phyloP scores from a whole-genome alignment of 92 coral and sea anemone genomes.

The Siderastrea radians region DNA sequence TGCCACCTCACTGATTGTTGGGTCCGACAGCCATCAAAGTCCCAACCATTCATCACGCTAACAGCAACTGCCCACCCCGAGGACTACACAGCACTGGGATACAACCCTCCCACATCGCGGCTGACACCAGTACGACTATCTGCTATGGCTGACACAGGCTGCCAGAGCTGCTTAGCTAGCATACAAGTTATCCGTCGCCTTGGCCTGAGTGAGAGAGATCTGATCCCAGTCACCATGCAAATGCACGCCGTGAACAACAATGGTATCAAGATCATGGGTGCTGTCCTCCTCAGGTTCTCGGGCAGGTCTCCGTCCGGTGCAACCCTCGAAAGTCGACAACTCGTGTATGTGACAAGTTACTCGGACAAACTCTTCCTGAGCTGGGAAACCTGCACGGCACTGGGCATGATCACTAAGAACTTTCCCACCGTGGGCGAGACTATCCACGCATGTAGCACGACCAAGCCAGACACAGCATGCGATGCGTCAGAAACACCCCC shows the following conservation, averaged over 20 bases:
- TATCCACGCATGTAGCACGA: background rate
- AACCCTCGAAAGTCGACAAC: constrained; percentile 51
- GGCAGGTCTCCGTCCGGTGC: constrained; percentile 57
- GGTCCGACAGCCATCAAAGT: constrained; percentile 58
- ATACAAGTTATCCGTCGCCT: constrained; percentile 56
- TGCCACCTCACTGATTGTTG: background rate
- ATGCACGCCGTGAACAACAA: constrained; percentile 78
- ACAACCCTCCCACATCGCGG: constrained; percentile 31
- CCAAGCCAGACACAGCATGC: background rate
- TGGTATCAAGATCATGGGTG: constrained; percentile 72
- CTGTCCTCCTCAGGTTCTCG: constrained; percentile 74
- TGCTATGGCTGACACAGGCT: constrained; percentile 79
- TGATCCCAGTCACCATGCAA: constrained; percentile 66
- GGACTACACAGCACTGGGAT: constrained; percentile 35
- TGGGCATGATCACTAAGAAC: constrained; percentile 51
- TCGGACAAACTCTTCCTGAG: constrained; percentile 69
- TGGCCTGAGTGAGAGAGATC: constrained; percentile 47
- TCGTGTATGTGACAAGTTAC: constrained; percentile 54
- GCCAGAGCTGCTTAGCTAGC: constrained; percentile 76
- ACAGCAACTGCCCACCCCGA: background rate
- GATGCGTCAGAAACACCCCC: constrained; percentile 9
- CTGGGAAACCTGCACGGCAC: constrained; percentile 68
- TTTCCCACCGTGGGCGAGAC: constrained; percentile 66
- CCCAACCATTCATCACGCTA: background rate
- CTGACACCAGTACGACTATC: constrained; percentile 36